Conservation (phyloP, 1,140 invertebrate species). For the Papilio machaon region DNA sequence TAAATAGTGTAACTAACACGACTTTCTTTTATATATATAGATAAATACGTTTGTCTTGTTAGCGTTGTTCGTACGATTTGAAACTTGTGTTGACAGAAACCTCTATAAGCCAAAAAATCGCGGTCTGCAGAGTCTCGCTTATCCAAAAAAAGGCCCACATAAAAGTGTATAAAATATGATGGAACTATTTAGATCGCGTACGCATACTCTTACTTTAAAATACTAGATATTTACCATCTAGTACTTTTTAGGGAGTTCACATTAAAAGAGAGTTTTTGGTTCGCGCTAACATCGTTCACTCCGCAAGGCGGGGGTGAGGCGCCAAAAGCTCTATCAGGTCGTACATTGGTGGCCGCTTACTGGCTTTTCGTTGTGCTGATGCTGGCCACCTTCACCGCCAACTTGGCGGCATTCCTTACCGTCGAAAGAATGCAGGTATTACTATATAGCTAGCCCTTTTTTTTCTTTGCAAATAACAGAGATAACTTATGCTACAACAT, state of each 20-base stretch:
- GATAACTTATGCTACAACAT: no score
- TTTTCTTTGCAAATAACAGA: no score
- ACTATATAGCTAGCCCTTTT: background rate
- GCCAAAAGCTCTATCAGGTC: conserved; percentile 91
- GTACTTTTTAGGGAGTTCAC: conserved; percentile 87
- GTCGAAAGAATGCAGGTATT: conserved; percentile 96
- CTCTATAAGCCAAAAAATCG: no score
- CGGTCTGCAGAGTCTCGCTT: no score
- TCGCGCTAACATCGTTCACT: conserved; percentile 95
- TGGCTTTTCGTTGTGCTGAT: conserved; percentile 97
- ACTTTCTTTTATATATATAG: no score
- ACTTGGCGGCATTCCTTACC: conserved; percentile 97
- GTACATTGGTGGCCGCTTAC: conserved; percentile 94
- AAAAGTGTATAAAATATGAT: no score
- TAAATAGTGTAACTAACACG: no score
- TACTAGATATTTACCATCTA: background rate
- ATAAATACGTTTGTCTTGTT: no score
- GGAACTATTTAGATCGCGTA: no score
- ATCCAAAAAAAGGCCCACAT: no score
- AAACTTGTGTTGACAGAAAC: no score
- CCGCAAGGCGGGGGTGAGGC: conserved; percentile 95
- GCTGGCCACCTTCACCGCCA: conserved; percentile 98
- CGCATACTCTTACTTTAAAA: background rate
- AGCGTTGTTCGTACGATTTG: no score
- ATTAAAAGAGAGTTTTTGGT: conserved; percentile 96